Base-by-base conservation (phyloP, 2,797 vertebrate species). In the Diceros bicornis region DNA sequence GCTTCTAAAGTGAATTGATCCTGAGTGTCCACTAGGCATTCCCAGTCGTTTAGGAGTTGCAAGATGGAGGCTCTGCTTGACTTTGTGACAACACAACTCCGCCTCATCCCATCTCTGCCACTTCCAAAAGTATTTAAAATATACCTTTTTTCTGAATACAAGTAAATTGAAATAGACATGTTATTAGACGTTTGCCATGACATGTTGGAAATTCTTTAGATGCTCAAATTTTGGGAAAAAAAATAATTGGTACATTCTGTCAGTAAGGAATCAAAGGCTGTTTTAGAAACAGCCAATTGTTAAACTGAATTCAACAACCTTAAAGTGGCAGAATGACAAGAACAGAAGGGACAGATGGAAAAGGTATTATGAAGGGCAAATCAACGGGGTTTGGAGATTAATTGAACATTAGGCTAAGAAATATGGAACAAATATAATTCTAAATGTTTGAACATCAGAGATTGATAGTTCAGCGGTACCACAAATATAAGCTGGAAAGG, bases 271-370 rank as follows among this genome's bases (percentile, higher is more conserved):
- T 81, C 37, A 92, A 91, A 93, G 96, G 82, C 94, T 96, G 84
- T 86, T 97, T 97, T 96, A 97, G 94, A 97, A 96, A 96, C 50
- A 94, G 72, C 93, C 94, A 69, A 78, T 97, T 96, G 93, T 89
- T 91, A 77, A 90, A 52, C 68, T 79, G 81, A 96, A 94, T 96
- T 89, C 88, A 92, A 68, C 96, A 96, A 94, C 84, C 92, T 96
- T 94, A 29, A 92, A 91, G 90, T 96, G 96, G 96, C 96, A 97
- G 95, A 89, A 89, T 96, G 97, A 97, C 96, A 98, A 82, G 96
- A 95, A 97, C 97, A 98, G 98, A 98, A 94, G 97, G 97, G 82
- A 97, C 98, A 98, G 98, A 98, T 98, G 98, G 98, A 47, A 93
- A 96, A 90, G 94, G 96, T 94, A 97, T 82, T 69, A 71, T 7